Percentiles rank a stretch among this genome's conserved stretches.
Conservation (phyloP, 2,888 invertebrate genomes). For the Cybosia mesomella region DNA sequence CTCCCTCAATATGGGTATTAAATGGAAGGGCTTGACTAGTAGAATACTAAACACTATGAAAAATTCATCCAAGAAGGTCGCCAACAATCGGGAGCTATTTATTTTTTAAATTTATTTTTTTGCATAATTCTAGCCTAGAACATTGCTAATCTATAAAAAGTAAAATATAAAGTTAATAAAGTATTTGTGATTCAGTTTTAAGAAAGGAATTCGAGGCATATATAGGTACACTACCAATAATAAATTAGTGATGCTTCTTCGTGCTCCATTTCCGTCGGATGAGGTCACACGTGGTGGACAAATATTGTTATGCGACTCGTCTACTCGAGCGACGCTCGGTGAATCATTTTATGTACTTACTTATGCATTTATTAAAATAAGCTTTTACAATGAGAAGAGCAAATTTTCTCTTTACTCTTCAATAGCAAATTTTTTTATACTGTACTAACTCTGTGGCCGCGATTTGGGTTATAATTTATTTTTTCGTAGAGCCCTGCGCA, state of each 20-base stretch:
- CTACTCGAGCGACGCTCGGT: slow-evolving; percentile 18
- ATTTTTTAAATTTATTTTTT: no score
- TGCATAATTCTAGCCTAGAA: no score
- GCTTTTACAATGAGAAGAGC: slow-evolving; percentile 24
- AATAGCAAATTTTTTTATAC: background rate
- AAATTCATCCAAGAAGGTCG: no score
- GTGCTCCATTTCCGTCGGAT: slow-evolving; percentile 54
- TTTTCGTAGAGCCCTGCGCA: no score
- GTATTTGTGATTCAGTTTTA: background rate
- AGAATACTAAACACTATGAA: no score
- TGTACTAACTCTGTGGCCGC: no score
- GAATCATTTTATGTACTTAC: slow-evolving; percentile 39
- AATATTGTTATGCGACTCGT: slow-evolving; percentile 48
- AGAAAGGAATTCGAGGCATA: background rate
- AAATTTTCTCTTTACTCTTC: no score
- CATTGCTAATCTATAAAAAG: background rate
- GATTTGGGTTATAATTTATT: no score
- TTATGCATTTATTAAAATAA: slow-evolving; percentile 39
- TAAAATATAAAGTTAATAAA: background rate
- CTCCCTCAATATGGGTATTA: no score
- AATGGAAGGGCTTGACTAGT: no score
- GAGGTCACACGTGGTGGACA: slow-evolving; percentile 46
- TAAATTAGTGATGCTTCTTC: slow-evolving; percentile 8
- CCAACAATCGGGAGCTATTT: no score
- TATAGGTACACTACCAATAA: slow-evolving; percentile 23